A percentile compares a stretch with the other conserved stretches of the same genome.
These are phyloP conservation scores for Tiphia femorata DNA, from an alignment of 2,888 invertebrate genomes.

Conservation along the genomic window DNA sequence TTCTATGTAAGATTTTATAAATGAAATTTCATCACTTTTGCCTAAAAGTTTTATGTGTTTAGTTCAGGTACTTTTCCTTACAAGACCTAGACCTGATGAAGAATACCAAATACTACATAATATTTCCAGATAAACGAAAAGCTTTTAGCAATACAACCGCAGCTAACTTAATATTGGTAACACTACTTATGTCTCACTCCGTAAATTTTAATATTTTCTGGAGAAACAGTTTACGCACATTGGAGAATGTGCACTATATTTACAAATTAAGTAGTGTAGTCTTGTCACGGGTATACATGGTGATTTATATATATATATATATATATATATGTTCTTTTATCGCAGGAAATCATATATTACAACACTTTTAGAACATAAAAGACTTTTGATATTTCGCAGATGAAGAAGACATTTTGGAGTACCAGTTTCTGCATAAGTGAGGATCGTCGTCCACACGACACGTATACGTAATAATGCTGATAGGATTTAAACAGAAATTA, in stretches of 20 bases:
- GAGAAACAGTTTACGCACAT: background rate
- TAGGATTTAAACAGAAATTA: constrained; percentile 29
- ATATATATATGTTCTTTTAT: constrained; percentile 2
- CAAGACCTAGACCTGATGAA: too few species aligned
- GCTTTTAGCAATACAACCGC: too few species aligned
- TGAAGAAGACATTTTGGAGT: constrained; percentile 70
- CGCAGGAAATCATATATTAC: background rate
- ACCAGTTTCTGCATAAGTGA: constrained; percentile 71
- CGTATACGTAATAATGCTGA: constrained; percentile 50
- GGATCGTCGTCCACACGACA: constrained; percentile 47
- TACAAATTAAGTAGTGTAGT: too few species aligned
- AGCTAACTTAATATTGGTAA: too few species aligned
- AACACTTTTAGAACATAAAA: constrained; percentile 17
- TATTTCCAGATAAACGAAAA: too few species aligned
- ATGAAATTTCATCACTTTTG: too few species aligned
- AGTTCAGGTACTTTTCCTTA: too few species aligned
- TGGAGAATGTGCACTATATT: constrained; percentile 4
- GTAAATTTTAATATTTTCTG: background rate
- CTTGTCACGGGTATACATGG: too few species aligned
- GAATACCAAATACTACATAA: too few species aligned
- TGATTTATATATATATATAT: constrained; percentile 1
- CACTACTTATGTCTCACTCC: too few species aligned
- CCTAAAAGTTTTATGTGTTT: too few species aligned
- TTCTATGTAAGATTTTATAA: too few species aligned
- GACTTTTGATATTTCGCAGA: constrained; percentile 61